A percentile compares a stretch with the other conserved stretches of the same genome.
Conservation (phyloP, 2,888 invertebrate genomes). For the Desoria tigrina region DNA sequence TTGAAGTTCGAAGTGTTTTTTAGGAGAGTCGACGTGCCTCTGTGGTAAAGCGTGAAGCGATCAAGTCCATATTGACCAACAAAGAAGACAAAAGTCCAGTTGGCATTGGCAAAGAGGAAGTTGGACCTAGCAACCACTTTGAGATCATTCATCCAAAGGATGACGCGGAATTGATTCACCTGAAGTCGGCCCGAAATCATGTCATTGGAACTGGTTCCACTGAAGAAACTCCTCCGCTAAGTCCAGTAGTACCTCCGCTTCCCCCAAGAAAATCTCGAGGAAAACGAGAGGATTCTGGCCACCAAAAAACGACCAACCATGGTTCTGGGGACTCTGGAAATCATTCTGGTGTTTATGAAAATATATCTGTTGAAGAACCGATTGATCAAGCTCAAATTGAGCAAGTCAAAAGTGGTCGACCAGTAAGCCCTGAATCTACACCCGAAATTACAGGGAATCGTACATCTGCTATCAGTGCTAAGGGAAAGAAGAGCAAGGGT, state of each 20-base stretch:
- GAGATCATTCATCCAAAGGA: conserved; percentile 80
- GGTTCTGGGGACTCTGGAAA: conserved; percentile 15
- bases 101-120: conserved; percentile 55
- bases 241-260: conserved; percentile 28
- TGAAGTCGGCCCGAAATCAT: conserved; percentile 60
- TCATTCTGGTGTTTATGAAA: conserved; percentile 31
- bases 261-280: conserved; percentile 14
- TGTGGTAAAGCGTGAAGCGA: conserved; percentile 60
- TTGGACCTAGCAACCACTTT: conserved; percentile 68
- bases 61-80: conserved; percentile 74
- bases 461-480: no score
- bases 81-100: conserved; percentile 69
- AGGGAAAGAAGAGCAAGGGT: background rate
- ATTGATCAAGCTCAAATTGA: conserved; percentile 24
- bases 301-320: conserved; percentile 2
- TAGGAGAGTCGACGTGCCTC: conserved; percentile 35
- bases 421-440: conserved; percentile 24
- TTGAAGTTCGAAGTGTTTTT: no score
- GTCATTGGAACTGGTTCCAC: conserved; percentile 6
- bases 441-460: background rate
- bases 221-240: conserved; percentile 28
- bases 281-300: background rate
- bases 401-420: conserved; percentile 18
- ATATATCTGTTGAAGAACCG: conserved; percentile 38
- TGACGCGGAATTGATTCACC: conserved; percentile 65